These are phyloP conservation scores for Cebidichthys violaceus DNA, from an alignment of 2,113 vertebrate species.

Conservation along the genomic window DNA sequence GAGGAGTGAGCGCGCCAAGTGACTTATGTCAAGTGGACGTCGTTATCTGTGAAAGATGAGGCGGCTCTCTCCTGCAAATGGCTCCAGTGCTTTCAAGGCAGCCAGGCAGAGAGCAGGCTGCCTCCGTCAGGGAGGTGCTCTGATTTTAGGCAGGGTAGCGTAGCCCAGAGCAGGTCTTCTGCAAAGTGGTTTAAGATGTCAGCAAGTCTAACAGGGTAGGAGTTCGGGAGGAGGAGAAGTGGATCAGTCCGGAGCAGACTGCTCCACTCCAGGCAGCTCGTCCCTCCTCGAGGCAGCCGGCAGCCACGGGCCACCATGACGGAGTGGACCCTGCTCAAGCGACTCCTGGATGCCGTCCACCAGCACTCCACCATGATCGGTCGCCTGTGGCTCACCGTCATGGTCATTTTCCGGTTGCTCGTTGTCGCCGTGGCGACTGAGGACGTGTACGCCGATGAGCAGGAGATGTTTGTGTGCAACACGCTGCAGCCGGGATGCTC, in stretches of 20 bases:
- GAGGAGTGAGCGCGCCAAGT: conserved; percentile 65
- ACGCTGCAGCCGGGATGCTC: conserved; percentile 84
- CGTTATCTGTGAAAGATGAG: conserved; percentile 78
- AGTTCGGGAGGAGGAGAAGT: conserved; percentile 40
- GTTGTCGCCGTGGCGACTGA: conserved; percentile 84
- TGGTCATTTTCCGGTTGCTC: conserved; percentile 85
- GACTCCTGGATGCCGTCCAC: conserved; percentile 85
- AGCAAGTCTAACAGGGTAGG: neutral
- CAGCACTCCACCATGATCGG: conserved; percentile 88
- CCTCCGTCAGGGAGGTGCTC: neutral
- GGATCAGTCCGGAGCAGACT: conserved; percentile 60
- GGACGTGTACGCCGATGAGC: conserved; percentile 84
- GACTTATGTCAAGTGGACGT: conserved; percentile 81
- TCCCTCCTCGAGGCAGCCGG: conserved; percentile 50
- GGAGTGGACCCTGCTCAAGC: conserved; percentile 86
- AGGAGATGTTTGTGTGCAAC: conserved; percentile 86
- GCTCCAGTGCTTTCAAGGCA: conserved; percentile 40
- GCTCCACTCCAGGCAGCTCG: conserved; percentile 47
- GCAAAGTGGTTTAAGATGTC: neutral
- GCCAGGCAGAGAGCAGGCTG: conserved; percentile 21
- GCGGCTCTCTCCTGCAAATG: conserved; percentile 55
- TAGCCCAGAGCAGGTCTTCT: neutral
- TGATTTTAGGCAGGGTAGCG: neutral
- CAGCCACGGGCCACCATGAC: conserved; percentile 78
- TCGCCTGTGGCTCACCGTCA: conserved; percentile 85